Base-by-base conservation (phyloP, 1,140 invertebrate species). In the Plectus sambesii region DNA sequence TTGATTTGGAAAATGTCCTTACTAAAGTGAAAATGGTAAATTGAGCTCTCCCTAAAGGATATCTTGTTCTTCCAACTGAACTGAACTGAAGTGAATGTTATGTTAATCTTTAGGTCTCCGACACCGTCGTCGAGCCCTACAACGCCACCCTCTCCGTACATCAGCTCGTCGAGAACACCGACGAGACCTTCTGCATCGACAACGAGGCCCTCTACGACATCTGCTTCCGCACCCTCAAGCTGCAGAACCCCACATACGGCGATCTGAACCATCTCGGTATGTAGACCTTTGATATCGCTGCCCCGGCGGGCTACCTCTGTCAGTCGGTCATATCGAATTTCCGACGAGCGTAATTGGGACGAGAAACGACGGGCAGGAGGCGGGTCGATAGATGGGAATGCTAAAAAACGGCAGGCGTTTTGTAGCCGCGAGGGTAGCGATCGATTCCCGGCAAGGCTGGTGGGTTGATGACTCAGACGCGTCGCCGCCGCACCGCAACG, bases 121-220 rank as follows among this genome's bases (percentile, higher is more conserved):
- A 83, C 58, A 82, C 80, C 0, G 80, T 83, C 1, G 81, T 82
- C 1, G 81, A 82, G 59, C 81, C 81, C 0, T 83, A 83, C 72
- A 83, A 83, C 62, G 78, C 79, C 0, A 81, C 79, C 0, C 72
- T 82, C n/a, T 79, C 79, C 2, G 75, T 83, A 29, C 78, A 81
- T 47, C 79, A 81, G 54, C 63, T 83, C 51, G 78, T 82, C 1
- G 80, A 82, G 62, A 81, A 80, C 64, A 81, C 79, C 0, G 81
- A 83, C 55, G 80, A 83, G 61, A 82, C 81, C 1, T 83, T 79
- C 64, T 83, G 82, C 59, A 81, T 84, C 58, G 82, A 84, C 66
- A 84, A 84, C 66, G 82, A 84, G 66, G 82, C 82, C 12, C 70
- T 84, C 1, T 82, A 83, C 62, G 81, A 83, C 55, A 84, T 84